Evolutionary conservation across 2,797 vertebrate genomes (phyloP), one percentile per base, ranked within the genome.

Genomic region (Adelosebastes latens): DNA sequence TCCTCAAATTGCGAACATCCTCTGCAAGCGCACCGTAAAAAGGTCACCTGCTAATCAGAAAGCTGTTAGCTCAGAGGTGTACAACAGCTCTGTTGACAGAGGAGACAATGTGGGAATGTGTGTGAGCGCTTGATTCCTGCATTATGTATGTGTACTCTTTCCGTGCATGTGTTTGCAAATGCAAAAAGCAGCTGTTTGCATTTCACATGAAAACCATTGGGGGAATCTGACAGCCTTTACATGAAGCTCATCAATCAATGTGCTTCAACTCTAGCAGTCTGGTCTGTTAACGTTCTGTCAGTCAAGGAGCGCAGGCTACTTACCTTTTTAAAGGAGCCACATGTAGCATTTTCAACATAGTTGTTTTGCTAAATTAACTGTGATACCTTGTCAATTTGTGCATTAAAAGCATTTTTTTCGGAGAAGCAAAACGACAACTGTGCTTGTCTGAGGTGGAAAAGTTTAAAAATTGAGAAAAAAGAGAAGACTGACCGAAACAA

Each of bases 41-140:
- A 93, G 77, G 77, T 87, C 83, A 81, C 20, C 5, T 64, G 77
- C 34, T 87, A 71, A 86, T 81, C 81, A 56, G 75, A 80, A 49
- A 20, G n/a, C 25, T 49, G 22, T 49, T 12, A 22, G 63, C 58
- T 75, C 34, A 10, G 46, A 69, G 32, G 22, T 22, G 69, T 9
- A 22, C 25, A 69, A 46, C 66, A 11, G 66, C 31, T 58, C 58
- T 72, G 63, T 62, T 84, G 81, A 89, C 74, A 75, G 59, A 74
- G 60, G 52, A 75, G 79, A 65, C 72, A 24, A 32, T 58, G 58
- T 42, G 61, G 20, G 67, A 63, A 55, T 73, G 66, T 63, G 49
- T 58, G 52, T 24, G 52, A 59, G 25, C 1, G 63, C 24, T 34
- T 25, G 22, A 74, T n/a, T 73, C 53, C 77, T 79, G 39, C 39